A percentile compares a stretch with the other conserved stretches of the same genome.
phyloP scores from a whole-genome alignment of 2,797 vertebrate genomes.

The Myioborus miniatus region DNA sequence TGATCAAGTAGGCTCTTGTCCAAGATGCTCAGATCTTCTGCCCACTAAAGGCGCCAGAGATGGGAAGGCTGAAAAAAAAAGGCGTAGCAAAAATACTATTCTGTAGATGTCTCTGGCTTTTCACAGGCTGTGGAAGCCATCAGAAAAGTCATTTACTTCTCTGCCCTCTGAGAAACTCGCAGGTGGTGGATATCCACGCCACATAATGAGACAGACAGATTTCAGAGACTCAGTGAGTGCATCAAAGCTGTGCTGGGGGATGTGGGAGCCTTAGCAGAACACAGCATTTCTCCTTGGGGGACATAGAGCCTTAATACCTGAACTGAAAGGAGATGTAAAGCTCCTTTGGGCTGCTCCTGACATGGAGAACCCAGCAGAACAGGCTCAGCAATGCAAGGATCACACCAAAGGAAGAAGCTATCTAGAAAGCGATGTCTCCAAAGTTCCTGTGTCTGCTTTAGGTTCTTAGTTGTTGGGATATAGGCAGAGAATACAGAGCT shows the following conservation, averaged over 20 bases:
- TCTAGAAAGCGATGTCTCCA: neutral
- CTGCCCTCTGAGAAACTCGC: neutral
- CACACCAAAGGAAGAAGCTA: neutral
- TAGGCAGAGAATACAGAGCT: neutral
- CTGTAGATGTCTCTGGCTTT: neutral
- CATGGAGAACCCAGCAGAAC: neutral
- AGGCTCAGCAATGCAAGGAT: accelerated
- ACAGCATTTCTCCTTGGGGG: accelerated
- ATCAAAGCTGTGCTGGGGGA: too few relatives aligned
- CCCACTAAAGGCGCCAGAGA: neutral
- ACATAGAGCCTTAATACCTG: accelerated
- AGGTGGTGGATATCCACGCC: neutral
- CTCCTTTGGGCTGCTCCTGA: neutral
- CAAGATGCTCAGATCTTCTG: neutral
- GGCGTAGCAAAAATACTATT: neutral
- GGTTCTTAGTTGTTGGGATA: neutral
- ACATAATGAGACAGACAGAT: neutral
- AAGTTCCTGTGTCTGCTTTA: neutral
- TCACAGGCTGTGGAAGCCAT: neutral
- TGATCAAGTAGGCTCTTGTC: neutral
- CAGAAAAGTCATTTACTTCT: neutral
- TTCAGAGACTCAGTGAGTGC: neutral
- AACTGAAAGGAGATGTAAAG: neutral
- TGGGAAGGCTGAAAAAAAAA: neutral
- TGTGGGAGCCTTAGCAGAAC: neutral